Percentiles rank a stretch among this genome's conserved stretches.
Conservation (phyloP, 1,140 invertebrate genomes). For the Platyscapa corneri region DNA sequence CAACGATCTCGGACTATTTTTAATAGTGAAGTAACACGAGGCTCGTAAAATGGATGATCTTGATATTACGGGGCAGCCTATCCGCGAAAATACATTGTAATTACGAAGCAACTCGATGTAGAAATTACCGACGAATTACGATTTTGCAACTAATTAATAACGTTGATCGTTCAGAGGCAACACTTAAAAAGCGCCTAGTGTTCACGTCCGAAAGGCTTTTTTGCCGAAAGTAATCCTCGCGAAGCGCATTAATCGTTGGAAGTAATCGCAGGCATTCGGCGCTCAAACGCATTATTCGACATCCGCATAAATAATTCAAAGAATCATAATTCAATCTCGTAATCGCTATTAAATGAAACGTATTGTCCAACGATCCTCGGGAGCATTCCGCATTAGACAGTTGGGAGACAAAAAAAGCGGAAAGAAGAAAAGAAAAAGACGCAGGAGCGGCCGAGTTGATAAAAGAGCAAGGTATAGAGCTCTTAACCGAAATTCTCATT, state of each 20-base stretch:
- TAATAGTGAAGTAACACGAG: too few relatives aligned
- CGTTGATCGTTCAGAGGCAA: too few relatives aligned
- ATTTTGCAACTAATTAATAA: too few relatives aligned
- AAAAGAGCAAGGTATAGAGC: conserved; percentile 1
- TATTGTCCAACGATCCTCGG: not conserved
- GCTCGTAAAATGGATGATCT: too few relatives aligned
- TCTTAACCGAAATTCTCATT: conserved; percentile 18
- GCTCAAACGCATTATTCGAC: not conserved
- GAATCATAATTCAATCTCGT: not conserved
- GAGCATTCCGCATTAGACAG: not conserved
- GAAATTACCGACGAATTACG: too few relatives aligned
- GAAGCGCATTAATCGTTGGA: not conserved
- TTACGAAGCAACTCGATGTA: too few relatives aligned
- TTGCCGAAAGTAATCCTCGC: too few relatives aligned
- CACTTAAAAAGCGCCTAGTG: too few relatives aligned
- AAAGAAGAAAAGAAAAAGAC: not conserved
- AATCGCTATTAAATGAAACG: not conserved
- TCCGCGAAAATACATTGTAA: too few relatives aligned
- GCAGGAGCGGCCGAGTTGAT: not conserved
- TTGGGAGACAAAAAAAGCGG: not conserved
- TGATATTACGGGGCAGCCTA: too few relatives aligned
- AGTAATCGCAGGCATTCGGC: not conserved
- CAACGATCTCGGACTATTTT: too few relatives aligned
- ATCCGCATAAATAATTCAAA: not conserved
- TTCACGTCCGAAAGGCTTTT: too few relatives aligned